Base-by-base conservation (phyloP, 2,113 vertebrate genomes). In the Tupaia tana region DNA sequence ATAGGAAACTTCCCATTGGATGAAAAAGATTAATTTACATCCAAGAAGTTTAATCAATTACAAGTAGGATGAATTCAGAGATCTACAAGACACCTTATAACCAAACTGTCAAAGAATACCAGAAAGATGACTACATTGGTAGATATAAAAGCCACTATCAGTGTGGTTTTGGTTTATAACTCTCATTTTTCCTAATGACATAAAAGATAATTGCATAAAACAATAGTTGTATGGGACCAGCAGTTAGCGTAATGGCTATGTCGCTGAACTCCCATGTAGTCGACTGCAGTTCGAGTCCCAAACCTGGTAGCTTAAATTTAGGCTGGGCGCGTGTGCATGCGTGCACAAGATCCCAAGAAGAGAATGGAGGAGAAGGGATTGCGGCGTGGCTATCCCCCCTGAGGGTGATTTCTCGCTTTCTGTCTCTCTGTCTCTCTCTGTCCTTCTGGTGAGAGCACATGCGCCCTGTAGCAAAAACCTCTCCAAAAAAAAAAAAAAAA, bases 151-250 rank as follows among this genome's bases (percentile, higher is more conserved):
- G 25, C 43, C 74, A 85, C 24, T 58, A 56, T n/a, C 79, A 79
- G 25, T 89, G 5, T 56, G 79, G 11, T 56, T 86, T 66, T 31
- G 43, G 64, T 85, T 75, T 86, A 9, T 58, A 79, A 74, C 14
- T 70, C 20, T 69, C 29, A 74, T 43, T 94, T 31, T 75, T 85
- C 20, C 24, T 43, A 29, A 9, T 92, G 64, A 89, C 52, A 69
- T 85, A 63, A 94, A 96, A 94, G 16, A 56, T 8, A 91, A 89
- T 18, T 89, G 31, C 15, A 43, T 75, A 81, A 88, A 61, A 78
- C 0, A 85, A 27, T 71, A 63, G 34, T 89, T 43, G 5, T 43
- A 43, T 43, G 43, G 43, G 43, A 43, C 43, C 43, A 43, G 43
- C 43, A 43, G 43, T 43, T 43, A 43, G 43, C 43, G 5, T 43